These are phyloP conservation scores for Falco rusticolus DNA, from an alignment of 2,797 vertebrate genomes.

Conservation along the genomic window DNA sequence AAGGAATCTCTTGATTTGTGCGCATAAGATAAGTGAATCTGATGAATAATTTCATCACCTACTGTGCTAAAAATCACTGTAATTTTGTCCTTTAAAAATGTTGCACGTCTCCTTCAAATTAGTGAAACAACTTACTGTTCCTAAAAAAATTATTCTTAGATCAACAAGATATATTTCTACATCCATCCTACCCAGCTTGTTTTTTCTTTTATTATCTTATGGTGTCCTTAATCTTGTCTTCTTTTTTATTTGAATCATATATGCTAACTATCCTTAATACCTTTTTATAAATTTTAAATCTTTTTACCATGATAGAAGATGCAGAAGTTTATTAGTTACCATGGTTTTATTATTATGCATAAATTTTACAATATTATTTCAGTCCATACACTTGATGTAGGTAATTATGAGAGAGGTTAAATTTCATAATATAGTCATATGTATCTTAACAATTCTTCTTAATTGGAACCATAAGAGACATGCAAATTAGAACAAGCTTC, in stretches of 20 bases:
- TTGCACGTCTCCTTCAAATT: not conserved
- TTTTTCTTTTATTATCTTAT: not conserved
- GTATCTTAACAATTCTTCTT: not conserved
- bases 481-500: not conserved
- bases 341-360: not conserved
- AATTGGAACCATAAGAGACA: not conserved
- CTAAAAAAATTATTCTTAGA: not conserved
- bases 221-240: not conserved
- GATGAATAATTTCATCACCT: not conserved
- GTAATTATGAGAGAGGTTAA: not conserved
- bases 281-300: not conserved
- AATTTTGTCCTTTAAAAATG: not conserved
- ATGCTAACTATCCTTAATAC: not conserved
- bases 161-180: not conserved
- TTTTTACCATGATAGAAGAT: not conserved
- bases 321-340: not conserved
- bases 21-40: not conserved
- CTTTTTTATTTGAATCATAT: not conserved
- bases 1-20: not conserved
- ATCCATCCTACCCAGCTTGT: not conserved
- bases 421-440: not conserved
- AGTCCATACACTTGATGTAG: not conserved
- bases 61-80: not conserved
- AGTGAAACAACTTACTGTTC: not conserved
- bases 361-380: not conserved